A percentile compares a stretch with the other conserved stretches of the same genome.
Conservation (phyloP, 2,888 invertebrate genomes). For the Norana najaformis region DNA sequence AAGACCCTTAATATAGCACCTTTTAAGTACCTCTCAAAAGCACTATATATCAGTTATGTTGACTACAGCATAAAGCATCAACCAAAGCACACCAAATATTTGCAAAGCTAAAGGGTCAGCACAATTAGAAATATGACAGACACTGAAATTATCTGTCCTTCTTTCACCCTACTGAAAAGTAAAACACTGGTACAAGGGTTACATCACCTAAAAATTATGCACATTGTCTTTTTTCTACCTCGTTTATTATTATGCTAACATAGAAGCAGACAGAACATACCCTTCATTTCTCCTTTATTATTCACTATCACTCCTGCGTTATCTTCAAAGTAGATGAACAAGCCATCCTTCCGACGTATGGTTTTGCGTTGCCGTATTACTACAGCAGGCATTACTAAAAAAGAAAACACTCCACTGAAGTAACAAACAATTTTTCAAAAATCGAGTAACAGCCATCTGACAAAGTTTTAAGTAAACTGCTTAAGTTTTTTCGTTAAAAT, state of each 20-base stretch:
- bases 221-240: not conserved
- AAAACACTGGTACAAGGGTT: not conserved
- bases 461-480: not conserved
- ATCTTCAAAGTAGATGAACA: conserved; percentile 98
- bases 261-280: conserved; percentile 60
- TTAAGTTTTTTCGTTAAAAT: not conserved
- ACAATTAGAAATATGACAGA: not conserved
- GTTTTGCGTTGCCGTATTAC: conserved; percentile 97
- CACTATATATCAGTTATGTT: not conserved
- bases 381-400: conserved; percentile 95
- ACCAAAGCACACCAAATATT: not conserved
- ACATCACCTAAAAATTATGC: too few relatives aligned
- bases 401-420: conserved; percentile 31
- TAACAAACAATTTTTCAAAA: not conserved
- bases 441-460: not conserved
- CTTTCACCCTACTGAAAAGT: too few relatives aligned
- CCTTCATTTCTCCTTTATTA: conserved; percentile 99
- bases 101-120: not conserved
- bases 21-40: not conserved
- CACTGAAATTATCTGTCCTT: not conserved
- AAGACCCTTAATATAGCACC: not conserved
- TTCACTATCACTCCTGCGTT: conserved; percentile 99
- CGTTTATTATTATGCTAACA: not conserved
- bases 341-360: conserved; percentile 97
- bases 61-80: not conserved